These are phyloP conservation scores for Tetragnatha versicolor DNA, from an alignment of 1,140 invertebrate species.

Conservation along the genomic window DNA sequence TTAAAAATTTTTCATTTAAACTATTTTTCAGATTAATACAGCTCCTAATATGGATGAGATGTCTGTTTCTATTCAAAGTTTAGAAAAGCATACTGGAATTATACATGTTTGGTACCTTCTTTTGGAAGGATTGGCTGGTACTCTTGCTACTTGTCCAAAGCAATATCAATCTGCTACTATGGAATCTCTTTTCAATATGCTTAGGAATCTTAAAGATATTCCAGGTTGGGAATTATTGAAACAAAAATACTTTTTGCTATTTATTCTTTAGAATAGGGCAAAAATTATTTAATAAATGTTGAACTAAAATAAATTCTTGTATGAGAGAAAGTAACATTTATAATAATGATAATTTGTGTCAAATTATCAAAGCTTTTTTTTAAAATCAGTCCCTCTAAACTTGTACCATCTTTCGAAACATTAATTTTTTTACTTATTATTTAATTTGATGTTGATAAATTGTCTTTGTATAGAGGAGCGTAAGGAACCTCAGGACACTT, in stretches of 20 bases:
- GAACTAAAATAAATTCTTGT: too few relatives aligned
- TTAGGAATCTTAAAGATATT: conserved; percentile 76
- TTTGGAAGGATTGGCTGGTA: conserved; percentile 86
- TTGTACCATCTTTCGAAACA: too few relatives aligned
- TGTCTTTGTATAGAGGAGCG: too few relatives aligned
- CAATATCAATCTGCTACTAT: conserved; percentile 85
- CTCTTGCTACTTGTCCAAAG: conserved; percentile 77
- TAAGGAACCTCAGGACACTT: too few relatives aligned
- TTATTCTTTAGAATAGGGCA: neutral
- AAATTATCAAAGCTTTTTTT: too few relatives aligned
- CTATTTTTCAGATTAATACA: conserved; percentile 19
- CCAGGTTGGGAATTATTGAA: conserved; percentile 66
- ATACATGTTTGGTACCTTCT: conserved; percentile 90
- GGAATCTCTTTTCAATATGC: conserved; percentile 84
- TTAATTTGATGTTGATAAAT: too few relatives aligned
- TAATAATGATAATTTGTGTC: too few relatives aligned
- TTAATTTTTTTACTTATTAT: too few relatives aligned
- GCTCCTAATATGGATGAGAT: conserved; percentile 32
- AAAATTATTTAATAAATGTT: too few relatives aligned
- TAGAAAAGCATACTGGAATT: conserved; percentile 84
- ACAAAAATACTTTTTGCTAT: neutral
- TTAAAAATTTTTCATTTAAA: conserved; percentile 11
- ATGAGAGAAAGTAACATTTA: too few relatives aligned
- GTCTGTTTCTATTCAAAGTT: conserved; percentile 59
- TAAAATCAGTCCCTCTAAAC: too few relatives aligned